phyloP scores from a whole-genome alignment of 2,797 vertebrate species.

The Streptopelia turtur region DNA sequence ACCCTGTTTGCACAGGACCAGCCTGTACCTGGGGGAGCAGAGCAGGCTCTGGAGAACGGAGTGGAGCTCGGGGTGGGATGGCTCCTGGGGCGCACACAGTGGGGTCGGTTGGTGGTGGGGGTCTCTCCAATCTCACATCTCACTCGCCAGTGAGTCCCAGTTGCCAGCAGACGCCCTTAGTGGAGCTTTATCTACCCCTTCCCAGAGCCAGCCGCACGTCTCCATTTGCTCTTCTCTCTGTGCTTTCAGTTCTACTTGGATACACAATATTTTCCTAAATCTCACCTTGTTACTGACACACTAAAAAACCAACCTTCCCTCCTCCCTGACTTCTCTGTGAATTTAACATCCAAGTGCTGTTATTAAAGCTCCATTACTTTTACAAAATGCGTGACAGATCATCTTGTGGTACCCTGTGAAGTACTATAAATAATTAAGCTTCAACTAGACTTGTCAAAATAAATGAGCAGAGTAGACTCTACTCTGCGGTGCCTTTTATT shows the following conservation, averaged over 20 bases:
- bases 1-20: rapidly evolving
- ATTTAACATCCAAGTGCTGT: background rate
- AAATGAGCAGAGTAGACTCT: background rate
- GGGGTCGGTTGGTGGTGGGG: background rate
- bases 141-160: background rate
- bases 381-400: background rate
- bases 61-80: background rate
- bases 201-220: rapidly evolving
- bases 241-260: background rate
- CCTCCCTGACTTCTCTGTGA: rapidly evolving
- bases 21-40: rapidly evolving
- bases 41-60: background rate
- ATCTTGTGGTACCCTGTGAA: background rate
- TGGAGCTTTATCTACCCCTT: background rate
- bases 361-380: background rate
- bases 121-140: background rate
- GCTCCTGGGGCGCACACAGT: background rate
- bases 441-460: conserved; percentile 23
- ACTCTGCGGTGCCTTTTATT: background rate
- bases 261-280: background rate
- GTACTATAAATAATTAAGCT: conserved; percentile 15
- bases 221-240: rapidly evolving
- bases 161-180: rapidly evolving
- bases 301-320: background rate
- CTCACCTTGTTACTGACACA: background rate